Base-by-base conservation (phyloP, 2,888 invertebrate genomes). In the Ferrisia virgata region DNA sequence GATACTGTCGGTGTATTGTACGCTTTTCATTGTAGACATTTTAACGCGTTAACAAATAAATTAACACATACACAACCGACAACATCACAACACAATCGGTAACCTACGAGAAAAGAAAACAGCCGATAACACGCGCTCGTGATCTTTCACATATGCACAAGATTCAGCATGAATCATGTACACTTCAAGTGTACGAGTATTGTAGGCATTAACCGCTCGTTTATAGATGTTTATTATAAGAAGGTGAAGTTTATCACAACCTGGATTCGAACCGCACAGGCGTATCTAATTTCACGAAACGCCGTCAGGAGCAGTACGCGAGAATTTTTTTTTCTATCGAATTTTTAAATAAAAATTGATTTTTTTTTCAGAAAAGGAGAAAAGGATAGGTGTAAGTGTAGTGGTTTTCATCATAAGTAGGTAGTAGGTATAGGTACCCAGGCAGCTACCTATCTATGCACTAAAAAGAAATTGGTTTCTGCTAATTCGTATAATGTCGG, bases 1-100 rank as follows among this genome's bases (percentile, higher is more conserved):
- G n/a, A 83, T 22, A 72, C 39, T 72, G 22, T 83, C 72, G 83
- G 43, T n/a, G 72, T 83, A 53, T 31, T 47, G 80, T 31, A 80
- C 40, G 31, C 15, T 28, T 47, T 80, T 80, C 80, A 80, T 80
- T 33, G 31, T 72, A 28, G 28, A 64, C 28, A 64, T 64, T 64
- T 64, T 64, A 64, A 64, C 64, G 28, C 64, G 64, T 28, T 64
- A 53, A 64, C 64, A 64, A 28, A 64, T 64, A 64, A 64, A 64
- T 64, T 64, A 64, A 25, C n/a, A 40, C 22, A 64, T 28, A 64
- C 28, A 64, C 64, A 11, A 64, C 64, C 64, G 64, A 64, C 64
- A 28, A 64, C 28, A 64, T 28, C 64, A 64, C 64, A 64, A 64
- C 64, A 18, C 36, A 13, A 72, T 72, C 33, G 36, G 2, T 36